Conservation (phyloP, 2,797 vertebrate genomes). For the Leuciscus waleckii region DNA sequence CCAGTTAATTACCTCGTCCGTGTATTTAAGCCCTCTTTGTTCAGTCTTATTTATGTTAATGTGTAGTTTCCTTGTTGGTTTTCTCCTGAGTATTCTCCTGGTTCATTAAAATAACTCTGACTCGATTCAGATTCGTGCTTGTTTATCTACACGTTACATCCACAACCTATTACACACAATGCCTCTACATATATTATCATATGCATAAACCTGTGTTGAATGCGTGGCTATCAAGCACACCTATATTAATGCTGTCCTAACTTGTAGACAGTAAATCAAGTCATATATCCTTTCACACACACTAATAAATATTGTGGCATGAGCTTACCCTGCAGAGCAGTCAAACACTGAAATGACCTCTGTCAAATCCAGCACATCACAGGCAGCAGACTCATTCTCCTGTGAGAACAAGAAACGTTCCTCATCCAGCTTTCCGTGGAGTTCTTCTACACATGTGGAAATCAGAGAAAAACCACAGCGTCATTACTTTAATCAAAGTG, state of each 20-base stretch:
- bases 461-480: background rate
- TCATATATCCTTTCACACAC: background rate
- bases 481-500: background rate
- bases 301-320: background rate
- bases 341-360: conserved; percentile 77
- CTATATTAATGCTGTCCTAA: no score
- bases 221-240: background rate
- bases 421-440: conserved; percentile 81
- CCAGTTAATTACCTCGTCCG: background rate
- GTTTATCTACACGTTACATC: background rate
- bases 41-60: background rate
- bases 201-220: background rate
- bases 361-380: conserved; percentile 78
- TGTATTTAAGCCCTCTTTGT: background rate
- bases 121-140: no score
- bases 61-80: background rate
- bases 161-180: background rate
- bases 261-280: background rate
- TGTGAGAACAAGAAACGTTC: conserved; percentile 81
- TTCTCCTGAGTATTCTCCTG: no score
- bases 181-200: no score
- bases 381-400: conserved; percentile 78
- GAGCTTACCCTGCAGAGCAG: conserved; percentile 51
- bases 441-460: conserved; percentile 70
- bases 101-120: no score